Percentiles rank a stretch among this genome's conserved stretches.
Conservation (phyloP, 2,888 invertebrate genomes). For the Strigamia transsilvanica region DNA sequence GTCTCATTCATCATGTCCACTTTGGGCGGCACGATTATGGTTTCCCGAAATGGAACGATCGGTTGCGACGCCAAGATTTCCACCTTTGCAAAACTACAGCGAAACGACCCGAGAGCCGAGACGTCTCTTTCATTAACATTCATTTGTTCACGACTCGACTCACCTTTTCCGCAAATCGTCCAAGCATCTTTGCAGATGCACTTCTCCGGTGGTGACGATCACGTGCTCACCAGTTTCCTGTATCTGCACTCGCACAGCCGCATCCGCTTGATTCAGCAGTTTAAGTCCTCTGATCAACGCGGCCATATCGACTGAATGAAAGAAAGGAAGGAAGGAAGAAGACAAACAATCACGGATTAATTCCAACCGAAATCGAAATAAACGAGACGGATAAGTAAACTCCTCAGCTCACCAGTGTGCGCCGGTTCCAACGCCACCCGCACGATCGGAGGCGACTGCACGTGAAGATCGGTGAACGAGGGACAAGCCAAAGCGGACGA, state of each 20-base stretch:
- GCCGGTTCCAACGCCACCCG: constrained; percentile 92
- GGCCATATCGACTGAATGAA: constrained; percentile 73
- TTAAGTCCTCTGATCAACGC: constrained; percentile 73
- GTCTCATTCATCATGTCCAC: constrained; percentile 86
- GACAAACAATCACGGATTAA: constrained; percentile 20
- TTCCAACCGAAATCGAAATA: too few relatives aligned
- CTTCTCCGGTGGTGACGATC: constrained; percentile 93
- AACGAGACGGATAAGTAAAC: too few relatives aligned
- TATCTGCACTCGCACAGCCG: constrained; percentile 86
- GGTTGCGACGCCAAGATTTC: constrained; percentile 92
- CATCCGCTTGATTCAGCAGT: constrained; percentile 91
- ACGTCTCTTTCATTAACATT: too few relatives aligned
- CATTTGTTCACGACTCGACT: too few relatives aligned
- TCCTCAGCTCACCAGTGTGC: constrained; percentile 66
- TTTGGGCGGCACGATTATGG: constrained; percentile 81
- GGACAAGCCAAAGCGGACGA: constrained; percentile 83
- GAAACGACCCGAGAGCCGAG: too few relatives aligned
- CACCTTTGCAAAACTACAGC: constrained; percentile 71
- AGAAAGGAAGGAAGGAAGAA: too few relatives aligned
- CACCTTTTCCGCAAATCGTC: constrained; percentile 80
- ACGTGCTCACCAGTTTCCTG: constrained; percentile 96
- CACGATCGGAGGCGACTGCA: constrained; percentile 82
- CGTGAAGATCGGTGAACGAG: constrained; percentile 80
- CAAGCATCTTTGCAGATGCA: constrained; percentile 94
- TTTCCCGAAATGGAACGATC: constrained; percentile 96